A percentile compares a stretch with the other conserved stretches of the same genome.
These are phyloP conservation scores for Adelges cooleyi DNA, from an alignment of 1,140 invertebrate genomes.

Conservation along the genomic window DNA sequence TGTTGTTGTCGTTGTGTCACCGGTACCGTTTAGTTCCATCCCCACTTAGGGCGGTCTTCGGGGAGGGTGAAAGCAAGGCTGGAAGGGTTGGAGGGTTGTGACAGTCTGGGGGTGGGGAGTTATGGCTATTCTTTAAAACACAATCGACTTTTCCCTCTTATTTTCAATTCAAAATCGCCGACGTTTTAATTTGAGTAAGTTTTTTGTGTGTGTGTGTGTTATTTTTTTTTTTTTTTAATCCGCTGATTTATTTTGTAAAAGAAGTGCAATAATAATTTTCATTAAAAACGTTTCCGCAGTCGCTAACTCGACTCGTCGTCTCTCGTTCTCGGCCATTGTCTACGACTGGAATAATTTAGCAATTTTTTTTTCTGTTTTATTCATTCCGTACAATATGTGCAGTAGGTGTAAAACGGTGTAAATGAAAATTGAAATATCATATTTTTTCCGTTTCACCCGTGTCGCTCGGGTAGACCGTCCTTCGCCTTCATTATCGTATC, in stretches of 20 bases:
- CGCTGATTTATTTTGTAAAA: background rate
- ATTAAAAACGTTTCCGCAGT: conserved; percentile 10
- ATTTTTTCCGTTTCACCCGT: conserved; percentile 8
- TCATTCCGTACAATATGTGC: background rate
- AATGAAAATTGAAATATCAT: conserved; percentile 25
- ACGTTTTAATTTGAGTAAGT: conserved; percentile 16
- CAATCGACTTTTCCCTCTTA: background rate
- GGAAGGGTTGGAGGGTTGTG: no score
- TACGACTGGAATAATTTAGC: no score
- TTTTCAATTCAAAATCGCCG: conserved; percentile 1
- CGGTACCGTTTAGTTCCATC: no score
- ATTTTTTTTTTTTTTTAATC: background rate
- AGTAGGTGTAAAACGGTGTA: no score
- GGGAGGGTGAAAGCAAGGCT: no score
- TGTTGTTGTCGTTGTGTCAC: no score
- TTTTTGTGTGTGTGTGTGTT: background rate
- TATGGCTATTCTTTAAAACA: background rate
- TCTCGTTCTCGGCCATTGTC: background rate
- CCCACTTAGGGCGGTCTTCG: no score
- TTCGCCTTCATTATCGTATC: no score
- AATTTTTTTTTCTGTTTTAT: background rate
- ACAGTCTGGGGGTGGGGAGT: background rate
- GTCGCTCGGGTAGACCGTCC: background rate
- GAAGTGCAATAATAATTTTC: conserved; percentile 26
- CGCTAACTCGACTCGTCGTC: background rate